phyloP scores from a whole-genome alignment of 2,113 vertebrate genomes.

The Aphyosemion australe region DNA sequence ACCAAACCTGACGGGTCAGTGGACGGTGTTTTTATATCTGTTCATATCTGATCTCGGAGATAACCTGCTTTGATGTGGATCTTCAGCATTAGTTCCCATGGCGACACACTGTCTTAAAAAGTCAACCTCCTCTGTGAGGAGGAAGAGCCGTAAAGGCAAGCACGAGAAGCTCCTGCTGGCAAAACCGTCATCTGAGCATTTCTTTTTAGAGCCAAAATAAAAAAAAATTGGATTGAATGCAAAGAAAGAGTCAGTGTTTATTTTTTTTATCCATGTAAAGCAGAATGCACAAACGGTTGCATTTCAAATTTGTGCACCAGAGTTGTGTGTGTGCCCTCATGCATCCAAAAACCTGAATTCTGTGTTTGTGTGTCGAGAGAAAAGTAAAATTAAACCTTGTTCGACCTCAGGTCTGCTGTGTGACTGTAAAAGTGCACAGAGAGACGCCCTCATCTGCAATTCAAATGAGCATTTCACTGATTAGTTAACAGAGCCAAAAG shows the following conservation, averaged over 20 bases:
- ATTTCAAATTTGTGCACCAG: not conserved
- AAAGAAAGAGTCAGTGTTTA: not conserved
- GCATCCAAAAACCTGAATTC: not conserved
- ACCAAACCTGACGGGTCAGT: not conserved
- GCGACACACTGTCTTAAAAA: too few species aligned
- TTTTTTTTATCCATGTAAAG: not conserved
- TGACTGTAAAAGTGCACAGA: slow-evolving; percentile 34
- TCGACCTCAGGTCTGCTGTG: slow-evolving; percentile 35
- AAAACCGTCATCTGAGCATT: not conserved
- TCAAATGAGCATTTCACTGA: slow-evolving; percentile 57
- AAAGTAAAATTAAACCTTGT: slow-evolving; percentile 38
- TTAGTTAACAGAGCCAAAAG: slow-evolving; percentile 55
- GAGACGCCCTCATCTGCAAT: slow-evolving; percentile 42
- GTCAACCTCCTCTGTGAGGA: not conserved
- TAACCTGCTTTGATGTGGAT: not conserved
- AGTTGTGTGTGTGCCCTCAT: not conserved
- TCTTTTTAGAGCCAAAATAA: too few species aligned
- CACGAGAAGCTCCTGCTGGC: not conserved
- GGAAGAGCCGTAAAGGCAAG: not conserved
- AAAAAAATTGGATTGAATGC: too few species aligned
- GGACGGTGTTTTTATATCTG: not conserved
- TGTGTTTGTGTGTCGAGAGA: slow-evolving; percentile 5
- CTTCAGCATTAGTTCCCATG: not conserved
- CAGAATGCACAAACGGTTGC: not conserved
- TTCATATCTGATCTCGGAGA: not conserved